These are phyloP conservation scores for Etheostoma nigrum DNA, from an alignment of 2,797 vertebrate species.

Conservation along the genomic window DNA sequence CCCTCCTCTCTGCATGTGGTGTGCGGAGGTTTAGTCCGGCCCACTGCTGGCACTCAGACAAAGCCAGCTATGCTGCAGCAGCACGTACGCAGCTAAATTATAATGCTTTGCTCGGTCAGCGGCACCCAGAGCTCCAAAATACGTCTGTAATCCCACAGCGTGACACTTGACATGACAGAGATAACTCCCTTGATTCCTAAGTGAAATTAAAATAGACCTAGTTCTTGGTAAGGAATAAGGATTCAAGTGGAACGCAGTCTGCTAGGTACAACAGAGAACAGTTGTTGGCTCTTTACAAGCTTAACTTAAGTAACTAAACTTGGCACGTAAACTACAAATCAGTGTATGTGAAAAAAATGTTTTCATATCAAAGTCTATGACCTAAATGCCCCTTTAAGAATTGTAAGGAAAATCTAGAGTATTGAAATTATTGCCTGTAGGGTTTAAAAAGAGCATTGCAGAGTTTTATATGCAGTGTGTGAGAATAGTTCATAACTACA, in stretches of 20 bases:
- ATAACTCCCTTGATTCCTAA: conserved; percentile 67
- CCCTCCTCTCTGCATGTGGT: conserved; percentile 75
- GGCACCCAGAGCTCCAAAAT: conserved; percentile 74
- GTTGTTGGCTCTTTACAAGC: conserved; percentile 14
- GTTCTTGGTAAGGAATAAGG: conserved; percentile 76
- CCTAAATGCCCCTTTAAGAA: background rate
- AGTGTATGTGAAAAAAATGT: background rate
- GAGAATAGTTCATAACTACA: conserved; percentile 16
- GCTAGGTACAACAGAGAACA: conserved; percentile 9
- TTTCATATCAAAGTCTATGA: background rate
- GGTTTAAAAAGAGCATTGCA: conserved; percentile 11
- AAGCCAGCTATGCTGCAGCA: conserved; percentile 88
- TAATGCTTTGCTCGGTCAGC: conserved; percentile 75
- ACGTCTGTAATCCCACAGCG: conserved; percentile 84
- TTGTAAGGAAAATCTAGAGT: background rate
- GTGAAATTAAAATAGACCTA: conserved; percentile 78
- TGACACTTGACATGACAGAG: conserved; percentile 68
- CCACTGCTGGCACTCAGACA: conserved; percentile 91
- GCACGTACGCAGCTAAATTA: conserved; percentile 85
- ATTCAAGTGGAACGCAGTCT: conserved; percentile 56
- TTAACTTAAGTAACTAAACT: conserved; percentile 13
- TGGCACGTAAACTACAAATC: conserved; percentile 1
- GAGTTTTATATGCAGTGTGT: conserved; percentile 20
- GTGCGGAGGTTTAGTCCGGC: conserved; percentile 81
- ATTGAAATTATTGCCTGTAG: background rate